A percentile compares a stretch with the other conserved stretches of the same genome.
Evolutionary conservation across 2,113 vertebrate species (phyloP).

Genomic region (Eurystomus gularis): DNA sequence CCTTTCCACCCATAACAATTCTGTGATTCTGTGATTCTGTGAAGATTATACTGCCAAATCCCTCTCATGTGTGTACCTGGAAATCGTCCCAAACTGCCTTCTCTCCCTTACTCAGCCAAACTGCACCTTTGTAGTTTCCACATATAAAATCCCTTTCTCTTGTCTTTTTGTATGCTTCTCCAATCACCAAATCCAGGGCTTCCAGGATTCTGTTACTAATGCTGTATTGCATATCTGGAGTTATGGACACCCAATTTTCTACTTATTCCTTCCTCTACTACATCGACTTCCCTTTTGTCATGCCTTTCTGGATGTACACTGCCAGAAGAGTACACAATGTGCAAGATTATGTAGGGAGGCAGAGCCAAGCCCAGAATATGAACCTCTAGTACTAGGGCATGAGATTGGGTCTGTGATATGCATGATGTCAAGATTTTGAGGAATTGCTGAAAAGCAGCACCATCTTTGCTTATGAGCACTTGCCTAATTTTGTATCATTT

Average conservation of each 20-base stretch:
- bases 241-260: background rate
- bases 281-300: background rate
- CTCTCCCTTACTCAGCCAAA: background rate
- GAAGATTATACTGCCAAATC: background rate
- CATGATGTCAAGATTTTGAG: background rate
- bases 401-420: background rate
- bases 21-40: too few relatives aligned
- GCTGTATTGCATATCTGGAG: background rate
- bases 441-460: background rate
- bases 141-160: background rate
- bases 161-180: background rate
- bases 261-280: background rate
- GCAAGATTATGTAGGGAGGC: background rate
- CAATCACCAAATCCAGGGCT: background rate
- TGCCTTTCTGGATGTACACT: background rate
- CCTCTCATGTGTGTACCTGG: background rate
- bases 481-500: background rate
- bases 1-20: too few relatives aligned
- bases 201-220: background rate
- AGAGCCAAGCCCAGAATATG: background rate
- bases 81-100: background rate
- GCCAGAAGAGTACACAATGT: background rate
- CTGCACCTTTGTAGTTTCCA: background rate
- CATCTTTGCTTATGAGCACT: background rate
- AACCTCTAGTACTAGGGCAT: background rate